These are phyloP conservation scores for Marmota flaviventris DNA, from an alignment of 2,113 vertebrate species.

Conservation along the genomic window DNA sequence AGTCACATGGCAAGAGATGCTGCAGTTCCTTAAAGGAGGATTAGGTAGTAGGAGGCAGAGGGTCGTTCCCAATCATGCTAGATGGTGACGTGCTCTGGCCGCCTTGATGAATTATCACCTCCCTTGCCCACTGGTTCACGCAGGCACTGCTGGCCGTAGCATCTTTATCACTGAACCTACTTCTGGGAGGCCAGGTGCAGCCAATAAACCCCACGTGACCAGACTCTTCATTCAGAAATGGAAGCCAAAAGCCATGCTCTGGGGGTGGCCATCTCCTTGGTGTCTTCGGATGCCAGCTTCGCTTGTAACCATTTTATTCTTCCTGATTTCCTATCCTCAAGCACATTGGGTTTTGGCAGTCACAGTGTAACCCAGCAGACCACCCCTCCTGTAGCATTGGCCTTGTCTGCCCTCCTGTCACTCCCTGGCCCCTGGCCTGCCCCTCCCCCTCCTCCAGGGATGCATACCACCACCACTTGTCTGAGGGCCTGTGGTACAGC, in stretches of 20 bases:
- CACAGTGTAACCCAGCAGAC: neutral
- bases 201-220: neutral
- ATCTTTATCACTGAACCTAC: neutral
- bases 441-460: neutral
- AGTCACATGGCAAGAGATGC: rapidly evolving
- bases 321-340: neutral
- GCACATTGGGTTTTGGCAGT: neutral
- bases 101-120: neutral
- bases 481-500: neutral
- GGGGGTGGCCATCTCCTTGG: neutral
- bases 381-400: neutral
- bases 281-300: neutral
- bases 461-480: neutral
- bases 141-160: neutral
- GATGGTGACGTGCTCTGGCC: neutral
- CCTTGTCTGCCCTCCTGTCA: neutral
- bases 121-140: neutral
- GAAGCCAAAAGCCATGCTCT: neutral
- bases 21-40: neutral
- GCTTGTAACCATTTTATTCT: neutral
- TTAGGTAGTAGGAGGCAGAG: neutral
- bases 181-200: neutral
- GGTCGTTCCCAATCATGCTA: neutral
- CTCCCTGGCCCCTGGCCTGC: too few relatives aligned
- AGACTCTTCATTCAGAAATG: neutral